phyloP scores from a whole-genome alignment of 1,140 invertebrate genomes.

The Palaemon carinicauda region DNA sequence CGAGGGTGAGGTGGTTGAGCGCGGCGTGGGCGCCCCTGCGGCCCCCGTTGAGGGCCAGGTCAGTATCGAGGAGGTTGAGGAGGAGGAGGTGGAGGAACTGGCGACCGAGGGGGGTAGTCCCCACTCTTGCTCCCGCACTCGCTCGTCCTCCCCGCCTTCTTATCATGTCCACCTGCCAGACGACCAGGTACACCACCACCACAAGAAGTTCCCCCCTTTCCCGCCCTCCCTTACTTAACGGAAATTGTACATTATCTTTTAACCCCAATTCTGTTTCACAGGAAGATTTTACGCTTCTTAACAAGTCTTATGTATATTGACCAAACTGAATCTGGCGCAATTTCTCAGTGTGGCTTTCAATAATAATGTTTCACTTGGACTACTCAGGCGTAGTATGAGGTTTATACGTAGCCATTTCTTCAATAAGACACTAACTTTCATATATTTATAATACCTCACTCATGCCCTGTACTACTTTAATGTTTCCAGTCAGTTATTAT shows the following conservation, averaged over 20 bases:
- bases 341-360: too few relatives aligned
- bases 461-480: too few relatives aligned
- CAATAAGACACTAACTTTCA: too few relatives aligned
- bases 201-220: not conserved
- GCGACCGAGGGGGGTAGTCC: not conserved
- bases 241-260: not conserved
- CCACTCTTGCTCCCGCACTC: not conserved
- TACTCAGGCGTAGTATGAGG: too few relatives aligned
- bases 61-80: slow-evolving; percentile 77
- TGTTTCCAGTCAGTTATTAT: too few relatives aligned
- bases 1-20: slow-evolving; percentile 67
- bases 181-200: slow-evolving; percentile 52
- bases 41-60: slow-evolving; percentile 75
- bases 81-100: slow-evolving; percentile 70
- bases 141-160: slow-evolving; percentile 48
- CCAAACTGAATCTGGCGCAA: not conserved
- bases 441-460: too few relatives aligned
- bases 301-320: not conserved
- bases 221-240: not conserved
- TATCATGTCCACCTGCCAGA: slow-evolving; percentile 58
- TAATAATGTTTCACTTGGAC: too few relatives aligned
- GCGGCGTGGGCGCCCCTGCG: slow-evolving; percentile 62
- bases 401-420: too few relatives aligned
- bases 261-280: too few relatives aligned
- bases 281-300: not conserved